Evolutionary conservation across 2,888 invertebrate genomes (phyloP), one percentile per base, ranked within the genome.

Genomic region (Listrodromus nycthemerus): DNA sequence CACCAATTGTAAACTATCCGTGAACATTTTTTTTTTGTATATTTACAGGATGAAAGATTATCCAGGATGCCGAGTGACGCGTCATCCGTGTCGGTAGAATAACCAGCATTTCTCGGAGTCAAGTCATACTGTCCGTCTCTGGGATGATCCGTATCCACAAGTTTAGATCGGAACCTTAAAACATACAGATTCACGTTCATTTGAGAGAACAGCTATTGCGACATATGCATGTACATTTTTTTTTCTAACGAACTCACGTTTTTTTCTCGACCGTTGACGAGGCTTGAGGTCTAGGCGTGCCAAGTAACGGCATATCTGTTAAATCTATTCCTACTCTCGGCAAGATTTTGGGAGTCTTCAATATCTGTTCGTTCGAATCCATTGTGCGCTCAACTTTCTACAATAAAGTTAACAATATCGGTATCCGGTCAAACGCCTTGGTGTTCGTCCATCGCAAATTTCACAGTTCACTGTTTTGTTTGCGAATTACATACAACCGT

Each of bases 261-360:
- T 91, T 93, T 84, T 92, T 91, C 77, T 91, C 90, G 33, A 93
- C 92, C 24, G 94, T 94, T 3, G 94, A 94, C 21, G 92, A 90
- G 52, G 94, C 94, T 86, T 92, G 93, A 7, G 94, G 94, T 86
- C 91, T 85, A 37, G 94, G 94, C 21, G 94, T 94, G 71, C 86
- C 90, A 80, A 91, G 77, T 50, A 93, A 81, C 13, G 93, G 92
- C 71, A 89, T 81, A 84, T 92, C 89, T 41, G 88, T 87, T 69
- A 90, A 88, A 75, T 90, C 87, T 4, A 77, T 41, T 21, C n/a
- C 63, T 2, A 30, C 55, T 41, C 33, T 61, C 13, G 86, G 89
- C 48, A 89, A 89, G 81, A 89, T 84, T 45, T 82, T 86, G 7
- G 84, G 69, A 66, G 83, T 84, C 61, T 73, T 82, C 45, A 80